phyloP scores from a whole-genome alignment of 30 jellyfish, hydroid and myxozoan genomes.

The Aurelia coerulea region DNA sequence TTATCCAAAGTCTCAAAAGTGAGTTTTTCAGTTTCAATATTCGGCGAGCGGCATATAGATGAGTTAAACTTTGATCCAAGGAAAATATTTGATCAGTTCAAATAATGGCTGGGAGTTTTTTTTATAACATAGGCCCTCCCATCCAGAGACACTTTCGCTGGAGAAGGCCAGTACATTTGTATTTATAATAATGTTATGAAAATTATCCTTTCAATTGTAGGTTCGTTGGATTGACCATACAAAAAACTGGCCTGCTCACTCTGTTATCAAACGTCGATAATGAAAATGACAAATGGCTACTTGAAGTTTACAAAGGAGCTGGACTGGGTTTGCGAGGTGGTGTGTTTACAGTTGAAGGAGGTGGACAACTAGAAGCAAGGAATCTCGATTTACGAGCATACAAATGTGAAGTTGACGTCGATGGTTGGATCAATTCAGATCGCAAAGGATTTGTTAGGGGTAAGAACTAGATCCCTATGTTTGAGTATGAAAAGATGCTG shows the following conservation, averaged over 20 bases:
- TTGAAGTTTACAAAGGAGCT: slow-evolving; percentile 53
- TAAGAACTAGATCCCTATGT: not conserved
- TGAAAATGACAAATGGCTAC: slow-evolving; percentile 46
- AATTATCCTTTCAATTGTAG: not conserved
- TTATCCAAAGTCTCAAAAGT: no score
- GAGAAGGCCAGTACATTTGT: no score
- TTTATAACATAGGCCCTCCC: no score
- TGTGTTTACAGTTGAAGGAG: slow-evolving; percentile 62
- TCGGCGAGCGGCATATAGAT: no score
- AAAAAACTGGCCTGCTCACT: slow-evolving; percentile 53
- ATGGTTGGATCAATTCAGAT: slow-evolving; percentile 76
- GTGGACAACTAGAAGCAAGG: slow-evolving; percentile 57
- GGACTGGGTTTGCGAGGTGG: slow-evolving; percentile 63
- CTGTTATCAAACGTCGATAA: slow-evolving; percentile 17
- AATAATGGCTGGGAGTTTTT: no score
- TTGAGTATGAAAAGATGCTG: no score
- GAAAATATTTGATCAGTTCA: no score
- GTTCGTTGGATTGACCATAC: slow-evolving; percentile 66
- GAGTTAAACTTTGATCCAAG: no score
- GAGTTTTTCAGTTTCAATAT: no score
- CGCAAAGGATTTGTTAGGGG: slow-evolving; percentile 58
- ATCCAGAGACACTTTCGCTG: no score
- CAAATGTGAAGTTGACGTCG: slow-evolving; percentile 54
- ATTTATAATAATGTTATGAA: no score
- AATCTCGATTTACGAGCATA: slow-evolving; percentile 45